phyloP scores from a whole-genome alignment of 2,113 vertebrate genomes.

The Syngnathoides biaculeatus region DNA sequence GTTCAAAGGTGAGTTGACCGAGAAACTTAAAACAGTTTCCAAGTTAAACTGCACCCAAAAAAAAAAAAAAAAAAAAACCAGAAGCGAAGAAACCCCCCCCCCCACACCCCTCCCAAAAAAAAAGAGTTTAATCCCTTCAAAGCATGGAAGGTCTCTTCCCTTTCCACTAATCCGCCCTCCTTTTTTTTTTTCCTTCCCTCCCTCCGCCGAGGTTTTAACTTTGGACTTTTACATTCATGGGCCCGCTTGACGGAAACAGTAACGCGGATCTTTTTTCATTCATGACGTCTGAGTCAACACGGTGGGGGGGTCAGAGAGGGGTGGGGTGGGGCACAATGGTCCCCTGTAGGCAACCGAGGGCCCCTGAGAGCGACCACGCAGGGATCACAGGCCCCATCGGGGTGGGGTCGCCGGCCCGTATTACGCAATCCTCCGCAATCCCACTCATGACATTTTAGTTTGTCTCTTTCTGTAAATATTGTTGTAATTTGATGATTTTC shows the following conservation, averaged over 20 bases:
- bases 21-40: conserved; percentile 64
- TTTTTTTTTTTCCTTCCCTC: conserved; percentile 20
- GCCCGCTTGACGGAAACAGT: conserved; percentile 69
- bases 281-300: conserved; percentile 73
- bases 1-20: conserved; percentile 67
- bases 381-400: conserved; percentile 46
- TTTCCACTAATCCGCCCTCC: conserved; percentile 59
- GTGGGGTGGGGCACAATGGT: conserved; percentile 56
- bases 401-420: not conserved
- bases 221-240: conserved; percentile 76
- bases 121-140: conserved; percentile 67
- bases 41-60: conserved; percentile 47
- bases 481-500: too few species aligned
- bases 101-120: conserved; percentile 39
- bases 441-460: not conserved
- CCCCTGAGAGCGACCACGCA: not conserved
- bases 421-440: not conserved
- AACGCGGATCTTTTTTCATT: conserved; percentile 68
- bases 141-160: conserved; percentile 53
- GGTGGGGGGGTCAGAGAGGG: not conserved
- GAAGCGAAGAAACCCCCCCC: conserved; percentile 43
- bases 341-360: conserved; percentile 16
- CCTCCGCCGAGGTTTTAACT: conserved; percentile 63
- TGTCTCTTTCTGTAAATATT: not conserved
- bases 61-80: conserved; percentile 54